These are phyloP conservation scores for Ibycter americanus DNA, from an alignment of 2,797 vertebrate species.

Conservation along the genomic window DNA sequence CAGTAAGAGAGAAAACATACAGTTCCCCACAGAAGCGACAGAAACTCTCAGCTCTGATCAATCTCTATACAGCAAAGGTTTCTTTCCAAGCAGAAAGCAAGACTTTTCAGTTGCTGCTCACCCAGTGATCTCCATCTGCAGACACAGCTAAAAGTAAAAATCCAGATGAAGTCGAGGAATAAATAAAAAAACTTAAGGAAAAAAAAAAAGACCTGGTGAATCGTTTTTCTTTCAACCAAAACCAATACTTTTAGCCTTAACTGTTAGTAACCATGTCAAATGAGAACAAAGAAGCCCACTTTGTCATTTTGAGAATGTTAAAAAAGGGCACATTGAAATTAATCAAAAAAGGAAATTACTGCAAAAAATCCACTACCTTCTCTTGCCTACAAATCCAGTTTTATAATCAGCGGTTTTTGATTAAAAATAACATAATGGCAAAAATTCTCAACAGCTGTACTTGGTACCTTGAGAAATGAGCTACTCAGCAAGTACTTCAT, in stretches of 20 bases:
- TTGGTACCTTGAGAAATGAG: not conserved
- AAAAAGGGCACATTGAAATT: not conserved
- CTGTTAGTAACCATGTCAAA: not conserved
- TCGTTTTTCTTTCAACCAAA: not conserved
- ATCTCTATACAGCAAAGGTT: not conserved
- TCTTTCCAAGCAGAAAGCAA: not conserved
- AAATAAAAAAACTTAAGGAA: not conserved
- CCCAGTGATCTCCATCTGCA: not conserved
- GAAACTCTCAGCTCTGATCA: not conserved
- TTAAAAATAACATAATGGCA: not conserved
- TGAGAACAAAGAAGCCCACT: not conserved
- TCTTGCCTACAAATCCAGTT: not conserved
- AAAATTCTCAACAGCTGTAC: not conserved
- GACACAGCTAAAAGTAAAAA: not conserved
- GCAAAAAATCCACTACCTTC: not conserved
- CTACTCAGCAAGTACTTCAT: not conserved
- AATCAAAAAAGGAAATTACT: not conserved
- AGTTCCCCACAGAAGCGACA: not conserved
- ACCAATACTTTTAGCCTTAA: not conserved
- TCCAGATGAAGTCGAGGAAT: not conserved
- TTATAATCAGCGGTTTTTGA: not conserved
- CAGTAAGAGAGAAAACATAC: not conserved
- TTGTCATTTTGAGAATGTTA: not conserved
- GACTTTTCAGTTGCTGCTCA: not conserved
- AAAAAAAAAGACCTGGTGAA: not conserved